phyloP scores from a whole-genome alignment of 2,888 invertebrate species.

The Sceliomorpha sp. region DNA sequence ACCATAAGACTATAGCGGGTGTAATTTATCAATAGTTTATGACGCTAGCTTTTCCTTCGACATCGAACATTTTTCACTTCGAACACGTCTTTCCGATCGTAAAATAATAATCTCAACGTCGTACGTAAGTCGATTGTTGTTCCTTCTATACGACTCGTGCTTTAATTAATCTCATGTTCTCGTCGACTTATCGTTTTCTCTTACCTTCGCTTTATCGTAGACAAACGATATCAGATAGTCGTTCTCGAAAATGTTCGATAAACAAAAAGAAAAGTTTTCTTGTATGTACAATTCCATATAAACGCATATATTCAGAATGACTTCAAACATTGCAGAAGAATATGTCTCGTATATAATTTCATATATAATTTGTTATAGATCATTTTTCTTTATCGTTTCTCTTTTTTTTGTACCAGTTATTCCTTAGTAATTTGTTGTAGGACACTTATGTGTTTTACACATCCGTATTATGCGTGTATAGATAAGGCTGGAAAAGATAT shows the following conservation, averaged over 20 bases:
- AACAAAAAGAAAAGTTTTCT: slow-evolving; percentile 32
- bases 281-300: slow-evolving; percentile 41
- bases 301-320: slow-evolving; percentile 23
- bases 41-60: slow-evolving; percentile 54
- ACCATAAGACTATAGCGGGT: slow-evolving; percentile 73
- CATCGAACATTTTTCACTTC: slow-evolving; percentile 23
- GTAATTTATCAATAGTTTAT: slow-evolving; percentile 65
- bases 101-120: neutral
- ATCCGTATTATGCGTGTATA: no score
- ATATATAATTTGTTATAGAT: no score
- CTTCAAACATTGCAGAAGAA: no score
- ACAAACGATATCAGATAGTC: neutral
- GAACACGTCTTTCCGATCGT: slow-evolving; percentile 5
- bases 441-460: no score
- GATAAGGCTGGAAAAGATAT: no score
- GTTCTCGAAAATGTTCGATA: slow-evolving; percentile 2
- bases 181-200: neutral
- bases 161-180: slow-evolving; percentile 1
- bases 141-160: neutral
- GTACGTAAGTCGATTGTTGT: neutral
- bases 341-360: no score
- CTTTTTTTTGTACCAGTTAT: no score
- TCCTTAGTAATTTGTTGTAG: no score
- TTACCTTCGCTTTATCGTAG: neutral
- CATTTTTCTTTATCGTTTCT: no score